Conservation (phyloP, 2,888 invertebrate genomes). For the Molanna angustata region DNA sequence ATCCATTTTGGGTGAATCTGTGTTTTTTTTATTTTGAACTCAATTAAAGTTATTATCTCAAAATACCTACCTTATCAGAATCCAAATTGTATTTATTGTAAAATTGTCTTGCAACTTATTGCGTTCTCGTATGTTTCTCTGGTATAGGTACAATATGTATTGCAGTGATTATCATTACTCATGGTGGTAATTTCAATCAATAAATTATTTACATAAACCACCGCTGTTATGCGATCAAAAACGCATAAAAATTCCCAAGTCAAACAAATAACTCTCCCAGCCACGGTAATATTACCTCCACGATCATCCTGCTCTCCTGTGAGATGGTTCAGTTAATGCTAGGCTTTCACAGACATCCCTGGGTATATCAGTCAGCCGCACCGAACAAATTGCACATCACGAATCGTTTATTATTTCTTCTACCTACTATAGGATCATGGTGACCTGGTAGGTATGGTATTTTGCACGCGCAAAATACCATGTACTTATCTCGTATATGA, state of each 20-base stretch:
- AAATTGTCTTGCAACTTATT: too few relatives aligned
- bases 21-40: too few relatives aligned
- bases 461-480: conserved; percentile 23
- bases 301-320: conserved; percentile 16
- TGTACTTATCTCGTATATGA: conserved; percentile 15
- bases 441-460: conserved; percentile 24
- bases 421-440: conserved; percentile 17
- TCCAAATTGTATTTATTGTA: too few relatives aligned
- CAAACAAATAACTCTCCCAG: conserved; percentile 15
- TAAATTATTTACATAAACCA: too few relatives aligned
- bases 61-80: too few relatives aligned
- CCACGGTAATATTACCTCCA: conserved; percentile 14
- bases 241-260: conserved; percentile 17
- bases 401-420: conserved; percentile 28
- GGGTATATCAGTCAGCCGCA: conserved; percentile 22
- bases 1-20: too few relatives aligned
- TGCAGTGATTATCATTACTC: too few relatives aligned
- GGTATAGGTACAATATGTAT: too few relatives aligned
- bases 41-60: too few relatives aligned
- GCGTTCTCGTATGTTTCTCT: too few relatives aligned
- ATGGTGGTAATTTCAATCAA: too few relatives aligned
- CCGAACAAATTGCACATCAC: conserved; percentile 29
- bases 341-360: conserved; percentile 22
- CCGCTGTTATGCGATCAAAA: conserved; percentile 15
- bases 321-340: conserved; percentile 13